Conservation (phyloP, 1,140 invertebrate species). For the Drosophila mayri region DNA sequence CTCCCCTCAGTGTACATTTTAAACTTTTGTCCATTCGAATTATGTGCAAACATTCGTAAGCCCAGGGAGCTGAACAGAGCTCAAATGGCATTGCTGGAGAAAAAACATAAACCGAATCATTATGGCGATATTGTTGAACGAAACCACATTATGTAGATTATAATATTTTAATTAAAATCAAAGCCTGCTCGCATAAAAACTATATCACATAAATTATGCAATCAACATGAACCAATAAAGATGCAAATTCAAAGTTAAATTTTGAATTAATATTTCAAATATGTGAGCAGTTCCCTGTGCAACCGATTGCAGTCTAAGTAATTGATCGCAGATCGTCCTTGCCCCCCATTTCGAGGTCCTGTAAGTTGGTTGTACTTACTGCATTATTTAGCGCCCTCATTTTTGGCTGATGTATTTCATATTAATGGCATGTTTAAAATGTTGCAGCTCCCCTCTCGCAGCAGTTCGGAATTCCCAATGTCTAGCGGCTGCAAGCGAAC, state of each 20-base stretch:
- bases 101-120: conserved; percentile 16
- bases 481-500: conserved; percentile 37
- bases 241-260: conserved; percentile 52
- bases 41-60: conserved; percentile 68
- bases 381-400: conserved; percentile 62
- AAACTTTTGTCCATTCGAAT: conserved; percentile 63
- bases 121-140: conserved; percentile 50
- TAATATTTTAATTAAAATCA: conserved; percentile 63
- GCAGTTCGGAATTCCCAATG: conserved; percentile 21
- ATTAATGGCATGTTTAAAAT: conserved; percentile 78
- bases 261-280: conserved; percentile 38
- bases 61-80: conserved; percentile 5
- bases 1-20: conserved; percentile 50
- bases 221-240: conserved; percentile 53
- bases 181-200: conserved; percentile 27
- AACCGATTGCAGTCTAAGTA: conserved; percentile 5
- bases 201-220: conserved; percentile 40
- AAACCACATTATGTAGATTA: conserved; percentile 72
- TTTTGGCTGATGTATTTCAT: conserved; percentile 57
- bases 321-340: conserved; percentile 10
- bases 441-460: conserved; percentile 33
- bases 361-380: conserved; percentile 40
- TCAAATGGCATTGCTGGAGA: conserved; percentile 5
- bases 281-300: conserved; percentile 1
- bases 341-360: conserved; percentile 3